Evolutionary conservation across 2,888 invertebrate genomes (phyloP), one percentile per base, ranked within the genome.

Genomic region (Panopea generosa): DNA sequence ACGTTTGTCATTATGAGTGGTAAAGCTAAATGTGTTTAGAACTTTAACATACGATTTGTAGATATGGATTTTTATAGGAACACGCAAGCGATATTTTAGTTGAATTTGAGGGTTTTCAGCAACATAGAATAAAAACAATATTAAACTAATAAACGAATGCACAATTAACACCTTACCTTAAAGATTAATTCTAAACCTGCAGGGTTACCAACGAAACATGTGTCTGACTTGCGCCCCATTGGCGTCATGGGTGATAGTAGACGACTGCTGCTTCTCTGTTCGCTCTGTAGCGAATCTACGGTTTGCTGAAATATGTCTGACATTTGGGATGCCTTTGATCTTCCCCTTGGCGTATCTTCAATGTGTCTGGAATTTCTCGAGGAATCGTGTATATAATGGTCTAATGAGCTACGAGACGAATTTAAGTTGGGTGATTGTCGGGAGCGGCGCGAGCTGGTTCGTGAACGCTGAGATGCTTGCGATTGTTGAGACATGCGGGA

Each of bases 101-200:
- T n/a, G n/a, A n/a, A n/a, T n/a, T n/a, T n/a, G n/a, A n/a, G n/a
- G n/a, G n/a, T n/a, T n/a, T n/a, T n/a, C n/a, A n/a, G n/a, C n/a
- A n/a, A n/a, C n/a, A n/a, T n/a, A n/a, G n/a, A n/a, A n/a, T n/a
- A n/a, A n/a, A n/a, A n/a, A n/a, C n/a, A n/a, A n/a, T n/a, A n/a
- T n/a, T n/a, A n/a, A n/a, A n/a, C n/a, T n/a, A n/a, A n/a, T n/a
- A n/a, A n/a, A n/a, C n/a, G n/a, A n/a, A n/a, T n/a, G n/a, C n/a
- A n/a, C n/a, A n/a, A n/a, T n/a, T n/a, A n/a, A n/a, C n/a, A n/a
- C n/a, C 53, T 26, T 53, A 77, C 82, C 66, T 82, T 82, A 61
- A 84, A 84, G 68, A 84, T 82, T 52, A 77, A 79, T 49, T 84
- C 84, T 9, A 84, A 57, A 4, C 77, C 65, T 7, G 84, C 84